Evolutionary conservation across 2,888 invertebrate species (phyloP).

Genomic region (Agrochola circellaris): DNA sequence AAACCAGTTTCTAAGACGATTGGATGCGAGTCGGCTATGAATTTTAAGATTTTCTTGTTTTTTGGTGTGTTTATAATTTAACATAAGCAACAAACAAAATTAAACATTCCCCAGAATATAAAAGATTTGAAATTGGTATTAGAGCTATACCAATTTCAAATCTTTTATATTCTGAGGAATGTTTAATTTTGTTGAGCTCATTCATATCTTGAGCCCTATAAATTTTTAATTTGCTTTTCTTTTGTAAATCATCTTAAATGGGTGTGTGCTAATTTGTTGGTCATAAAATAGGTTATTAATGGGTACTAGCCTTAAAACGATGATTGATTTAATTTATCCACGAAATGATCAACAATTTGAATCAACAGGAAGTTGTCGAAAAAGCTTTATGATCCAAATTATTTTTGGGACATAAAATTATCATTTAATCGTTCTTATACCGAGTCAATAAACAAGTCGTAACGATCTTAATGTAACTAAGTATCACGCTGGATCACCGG

Average conservation of each 20-base stretch:
- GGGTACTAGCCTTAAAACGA: slow-evolving; percentile 7
- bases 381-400: slow-evolving; percentile 19
- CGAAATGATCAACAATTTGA: slow-evolving; percentile 6
- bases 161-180: neutral
- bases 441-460: slow-evolving; percentile 57
- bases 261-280: neutral
- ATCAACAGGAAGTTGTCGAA: slow-evolving; percentile 51
- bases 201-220: neutral
- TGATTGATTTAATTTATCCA: slow-evolving; percentile 19
- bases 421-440: slow-evolving; percentile 43
- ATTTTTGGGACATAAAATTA: slow-evolving; percentile 50
- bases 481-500: slow-evolving; percentile 62
- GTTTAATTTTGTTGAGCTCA: slow-evolving; percentile 6
- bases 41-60: slow-evolving; percentile 35
- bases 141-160: slow-evolving; percentile 17
- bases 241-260: neutral
- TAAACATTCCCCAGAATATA: slow-evolving; percentile 1
- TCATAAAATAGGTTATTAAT: slow-evolving; percentile 6
- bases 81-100: slow-evolving; percentile 3
- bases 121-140: slow-evolving; percentile 9
- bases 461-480: slow-evolving; percentile 54
- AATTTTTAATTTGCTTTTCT: neutral
- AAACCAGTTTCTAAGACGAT: slow-evolving; percentile 55
- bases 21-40: slow-evolving; percentile 25
- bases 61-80: slow-evolving; percentile 14